These are phyloP conservation scores for Papilio polytes DNA, from an alignment of 1,140 invertebrate genomes.

Conservation along the genomic window DNA sequence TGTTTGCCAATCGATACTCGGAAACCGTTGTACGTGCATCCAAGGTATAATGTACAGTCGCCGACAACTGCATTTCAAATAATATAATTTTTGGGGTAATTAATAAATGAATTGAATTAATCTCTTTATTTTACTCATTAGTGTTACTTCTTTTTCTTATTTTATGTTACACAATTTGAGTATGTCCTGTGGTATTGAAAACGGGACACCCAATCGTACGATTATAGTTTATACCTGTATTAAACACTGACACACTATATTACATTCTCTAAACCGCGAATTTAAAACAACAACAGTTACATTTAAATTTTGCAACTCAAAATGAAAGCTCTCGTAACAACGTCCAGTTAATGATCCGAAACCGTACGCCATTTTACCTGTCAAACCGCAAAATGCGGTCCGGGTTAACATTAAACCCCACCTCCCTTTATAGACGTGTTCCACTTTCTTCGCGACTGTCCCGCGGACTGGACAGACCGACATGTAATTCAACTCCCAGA, in stretches of 20 bases:
- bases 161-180: not conserved
- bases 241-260: not conserved
- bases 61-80: not conserved
- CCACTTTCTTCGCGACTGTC: conserved; percentile 46
- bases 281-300: conserved; percentile 21
- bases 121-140: not conserved
- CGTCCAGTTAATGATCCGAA: conserved; percentile 28
- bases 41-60: conserved; percentile 39
- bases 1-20: conserved; percentile 55
- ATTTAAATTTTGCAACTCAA: conserved; percentile 14
- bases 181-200: not conserved
- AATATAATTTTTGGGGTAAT: not conserved
- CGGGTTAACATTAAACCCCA: conserved; percentile 30
- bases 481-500: conserved; percentile 50
- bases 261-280: conserved; percentile 20
- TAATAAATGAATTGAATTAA: not conserved
- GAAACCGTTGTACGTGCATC: conserved; percentile 45
- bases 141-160: too few species aligned
- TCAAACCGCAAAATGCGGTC: conserved; percentile 39
- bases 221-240: not conserved
- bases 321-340: conserved; percentile 18
- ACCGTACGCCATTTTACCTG: conserved; percentile 26
- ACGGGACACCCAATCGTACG: not conserved
- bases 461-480: conserved; percentile 41
- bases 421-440: conserved; percentile 33